These are phyloP conservation scores for Aricia agestis DNA, from an alignment of 1,140 invertebrate species.

Conservation along the genomic window DNA sequence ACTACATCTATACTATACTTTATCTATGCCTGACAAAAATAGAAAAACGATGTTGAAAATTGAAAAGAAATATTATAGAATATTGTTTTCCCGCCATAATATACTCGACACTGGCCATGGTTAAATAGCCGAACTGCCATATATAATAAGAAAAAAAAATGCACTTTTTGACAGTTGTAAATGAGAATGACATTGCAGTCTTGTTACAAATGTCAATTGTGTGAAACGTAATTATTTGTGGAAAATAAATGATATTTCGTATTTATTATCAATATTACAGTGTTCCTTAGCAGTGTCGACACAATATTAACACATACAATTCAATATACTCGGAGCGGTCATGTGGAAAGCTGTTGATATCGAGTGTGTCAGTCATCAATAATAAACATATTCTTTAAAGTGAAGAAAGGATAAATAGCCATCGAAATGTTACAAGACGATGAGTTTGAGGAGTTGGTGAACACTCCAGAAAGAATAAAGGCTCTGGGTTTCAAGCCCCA, in stretches of 20 bases:
- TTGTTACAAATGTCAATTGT: conserved; percentile 6
- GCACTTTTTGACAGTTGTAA: conserved; percentile 17
- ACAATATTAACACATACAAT: background rate
- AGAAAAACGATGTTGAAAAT: no score
- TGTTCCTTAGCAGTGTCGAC: background rate
- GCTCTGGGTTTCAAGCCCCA: conserved; percentile 75
- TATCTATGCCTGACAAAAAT: no score
- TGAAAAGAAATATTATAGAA: no score
- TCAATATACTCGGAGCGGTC: conserved; percentile 20
- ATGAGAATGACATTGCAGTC: conserved; percentile 11
- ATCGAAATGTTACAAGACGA: conserved; percentile 62
- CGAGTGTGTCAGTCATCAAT: conserved; percentile 16
- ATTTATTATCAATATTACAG: conserved; percentile 33
- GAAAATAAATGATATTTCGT: conserved; percentile 24
- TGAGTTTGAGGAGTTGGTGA: conserved; percentile 48
- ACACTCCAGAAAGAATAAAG: conserved; percentile 48
- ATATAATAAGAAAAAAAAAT: no score
- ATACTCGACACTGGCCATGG: no score
- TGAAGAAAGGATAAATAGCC: conserved; percentile 14
- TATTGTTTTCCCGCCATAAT: no score
- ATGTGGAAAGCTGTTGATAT: conserved; percentile 25
- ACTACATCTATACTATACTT: no score
- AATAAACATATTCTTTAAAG: conserved; percentile 15
- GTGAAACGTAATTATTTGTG: conserved; percentile 32
- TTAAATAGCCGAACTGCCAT: no score